Conservation (phyloP, 2,797 vertebrate species). For the Buceros bicornis region DNA sequence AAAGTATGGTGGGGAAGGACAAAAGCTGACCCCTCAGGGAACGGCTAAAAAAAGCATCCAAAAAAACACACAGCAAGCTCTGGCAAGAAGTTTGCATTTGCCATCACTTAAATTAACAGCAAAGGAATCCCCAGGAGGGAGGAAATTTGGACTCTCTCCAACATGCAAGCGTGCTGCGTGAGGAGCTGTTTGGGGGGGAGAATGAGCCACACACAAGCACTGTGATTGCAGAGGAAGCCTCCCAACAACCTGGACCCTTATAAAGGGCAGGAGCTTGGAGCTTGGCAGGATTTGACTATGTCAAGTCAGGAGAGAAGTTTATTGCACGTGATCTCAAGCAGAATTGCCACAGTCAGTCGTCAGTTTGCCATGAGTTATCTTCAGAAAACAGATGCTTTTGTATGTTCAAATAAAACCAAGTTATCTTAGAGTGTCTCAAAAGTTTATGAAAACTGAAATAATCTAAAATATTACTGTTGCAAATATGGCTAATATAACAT, state of each 20-base stretch:
- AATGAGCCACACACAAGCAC: constrained; percentile 29
- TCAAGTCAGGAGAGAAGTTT: background rate
- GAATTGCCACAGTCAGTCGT: background rate
- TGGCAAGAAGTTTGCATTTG: constrained; percentile 69
- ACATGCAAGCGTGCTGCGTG: background rate
- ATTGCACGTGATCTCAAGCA: background rate
- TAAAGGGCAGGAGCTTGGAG: background rate
- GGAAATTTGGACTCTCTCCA: constrained; percentile 59
- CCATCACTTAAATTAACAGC: constrained; percentile 71
- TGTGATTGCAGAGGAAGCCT: background rate
- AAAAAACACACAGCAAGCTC: constrained; percentile 69
- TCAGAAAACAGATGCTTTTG: background rate
- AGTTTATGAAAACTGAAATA: background rate
- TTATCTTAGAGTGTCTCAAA: background rate
- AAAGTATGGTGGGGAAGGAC: constrained; percentile 24
- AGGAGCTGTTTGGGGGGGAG: background rate
- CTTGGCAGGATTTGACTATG: background rate
- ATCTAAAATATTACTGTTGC: background rate
- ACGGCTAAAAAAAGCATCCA: constrained; percentile 65
- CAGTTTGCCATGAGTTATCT: background rate
- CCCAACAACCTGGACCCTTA: background rate
- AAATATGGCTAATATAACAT: background rate
- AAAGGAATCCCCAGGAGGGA: constrained; percentile 70
- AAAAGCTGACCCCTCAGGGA: constrained; percentile 70
- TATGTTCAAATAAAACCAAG: background rate